These are phyloP conservation scores for Eupithecia abbreviata DNA, from an alignment of 2,888 invertebrate species.

Conservation along the genomic window DNA sequence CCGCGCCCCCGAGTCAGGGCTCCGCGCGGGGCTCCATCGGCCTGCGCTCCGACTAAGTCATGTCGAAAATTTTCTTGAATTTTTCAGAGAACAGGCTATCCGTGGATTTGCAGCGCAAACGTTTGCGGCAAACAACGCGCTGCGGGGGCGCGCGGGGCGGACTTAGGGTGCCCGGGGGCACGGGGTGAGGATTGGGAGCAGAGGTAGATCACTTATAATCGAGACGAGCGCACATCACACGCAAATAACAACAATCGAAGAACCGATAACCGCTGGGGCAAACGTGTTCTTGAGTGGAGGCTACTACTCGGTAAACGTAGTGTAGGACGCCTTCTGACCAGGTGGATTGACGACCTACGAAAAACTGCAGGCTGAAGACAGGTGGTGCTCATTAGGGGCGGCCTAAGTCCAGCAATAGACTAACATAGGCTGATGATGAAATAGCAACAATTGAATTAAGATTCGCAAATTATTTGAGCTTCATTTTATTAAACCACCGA, in stretches of 20 bases:
- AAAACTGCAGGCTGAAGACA: too few species aligned
- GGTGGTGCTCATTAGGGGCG: too few species aligned
- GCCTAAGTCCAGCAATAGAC: too few species aligned
- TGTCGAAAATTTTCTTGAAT: slow-evolving; percentile 31
- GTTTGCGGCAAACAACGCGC: slow-evolving; percentile 40
- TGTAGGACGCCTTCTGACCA: too few species aligned
- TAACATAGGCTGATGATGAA: too few species aligned
- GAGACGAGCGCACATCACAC: not conserved
- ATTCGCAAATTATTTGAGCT: too few species aligned
- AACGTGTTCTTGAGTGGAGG: too few species aligned
- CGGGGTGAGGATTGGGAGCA: not conserved
- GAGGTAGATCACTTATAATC: not conserved
- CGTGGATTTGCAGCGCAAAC: slow-evolving; percentile 50
- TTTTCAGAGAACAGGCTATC: slow-evolving; percentile 33
- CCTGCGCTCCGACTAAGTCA: slow-evolving; percentile 16
- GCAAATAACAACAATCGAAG: not conserved
- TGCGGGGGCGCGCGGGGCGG: not conserved
- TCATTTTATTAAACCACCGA: not conserved
- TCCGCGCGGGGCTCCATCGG: not conserved
- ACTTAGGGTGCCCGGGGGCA: not conserved
- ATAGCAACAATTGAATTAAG: not conserved
- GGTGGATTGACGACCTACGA: too few species aligned
- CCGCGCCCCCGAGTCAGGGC: not conserved
- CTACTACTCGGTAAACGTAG: too few species aligned
- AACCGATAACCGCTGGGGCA: too few species aligned